Conservation (phyloP, 2,888 invertebrate species). For the Aproaerema taeniolella region DNA sequence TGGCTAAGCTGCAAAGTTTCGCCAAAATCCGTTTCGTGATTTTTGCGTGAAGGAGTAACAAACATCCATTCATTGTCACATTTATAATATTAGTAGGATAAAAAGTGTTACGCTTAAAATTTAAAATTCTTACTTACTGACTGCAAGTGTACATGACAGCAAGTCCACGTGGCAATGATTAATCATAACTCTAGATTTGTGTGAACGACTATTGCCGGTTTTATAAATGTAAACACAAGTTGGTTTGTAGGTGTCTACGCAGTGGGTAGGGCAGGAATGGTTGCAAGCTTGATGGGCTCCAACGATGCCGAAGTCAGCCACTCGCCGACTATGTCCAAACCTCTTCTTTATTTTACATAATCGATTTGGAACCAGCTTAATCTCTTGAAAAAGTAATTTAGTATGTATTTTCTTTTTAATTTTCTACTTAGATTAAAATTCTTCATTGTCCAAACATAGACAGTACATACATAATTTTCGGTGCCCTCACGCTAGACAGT, state of each 20-base stretch:
- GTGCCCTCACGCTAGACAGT: no score
- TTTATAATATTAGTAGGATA: no score
- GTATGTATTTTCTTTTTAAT: no score
- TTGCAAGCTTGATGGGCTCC: conserved; percentile 58
- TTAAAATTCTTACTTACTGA: conserved; percentile 43
- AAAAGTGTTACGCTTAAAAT: no score
- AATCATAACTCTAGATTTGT: conserved; percentile 34
- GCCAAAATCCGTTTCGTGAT: no score
- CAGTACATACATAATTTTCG: no score
- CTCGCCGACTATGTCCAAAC: conserved; percentile 29
- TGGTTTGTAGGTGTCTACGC: conserved; percentile 53
- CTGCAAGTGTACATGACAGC: conserved; percentile 50
- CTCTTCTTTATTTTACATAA: neutral
- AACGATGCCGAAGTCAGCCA: conserved; percentile 45
- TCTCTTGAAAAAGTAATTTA: no score
- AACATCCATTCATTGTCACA: no score
- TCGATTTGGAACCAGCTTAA: neutral
- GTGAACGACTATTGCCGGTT: neutral
- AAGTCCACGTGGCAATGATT: conserved; percentile 68
- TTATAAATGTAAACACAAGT: conserved; percentile 6
- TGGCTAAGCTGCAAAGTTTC: no score
- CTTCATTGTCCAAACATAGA: neutral
- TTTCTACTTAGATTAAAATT: neutral
- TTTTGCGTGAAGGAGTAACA: no score
- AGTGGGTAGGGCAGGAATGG: conserved; percentile 58